Evolutionary conservation across 2,113 vertebrate genomes (phyloP).

Genomic region (Cyprinus carpio): DNA sequence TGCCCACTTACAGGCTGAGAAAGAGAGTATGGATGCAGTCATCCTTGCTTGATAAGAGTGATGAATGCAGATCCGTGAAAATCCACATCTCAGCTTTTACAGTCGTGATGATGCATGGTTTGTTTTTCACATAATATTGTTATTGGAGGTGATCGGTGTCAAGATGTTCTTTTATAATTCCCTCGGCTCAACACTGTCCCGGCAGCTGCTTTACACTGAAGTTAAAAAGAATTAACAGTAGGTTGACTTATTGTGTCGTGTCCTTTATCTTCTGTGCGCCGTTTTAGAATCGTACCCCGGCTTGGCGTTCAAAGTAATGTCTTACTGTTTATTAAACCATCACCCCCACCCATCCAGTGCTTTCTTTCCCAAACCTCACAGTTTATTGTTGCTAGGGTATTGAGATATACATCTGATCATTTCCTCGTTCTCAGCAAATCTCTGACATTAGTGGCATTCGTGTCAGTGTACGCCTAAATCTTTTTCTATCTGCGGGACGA

Average conservation of each 20-base stretch:
- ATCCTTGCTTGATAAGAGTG: slow-evolving; percentile 20
- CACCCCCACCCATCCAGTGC: slow-evolving; percentile 19
- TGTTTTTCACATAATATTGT: slow-evolving; percentile 14
- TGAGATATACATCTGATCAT: slow-evolving; percentile 54
- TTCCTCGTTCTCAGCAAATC: slow-evolving; percentile 51
- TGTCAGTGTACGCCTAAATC: slow-evolving; percentile 46
- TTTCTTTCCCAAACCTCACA: neutral
- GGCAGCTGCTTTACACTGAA: neutral
- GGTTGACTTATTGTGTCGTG: slow-evolving; percentile 40
- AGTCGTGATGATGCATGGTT: slow-evolving; percentile 27
- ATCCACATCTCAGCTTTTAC: slow-evolving; percentile 27
- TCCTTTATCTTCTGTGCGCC: slow-evolving; percentile 29
- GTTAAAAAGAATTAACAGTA: neutral
- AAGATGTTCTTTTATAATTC: slow-evolving; percentile 15
- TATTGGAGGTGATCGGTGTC: slow-evolving; percentile 26
- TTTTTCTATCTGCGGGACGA: slow-evolving; percentile 24
- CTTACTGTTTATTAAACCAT: slow-evolving; percentile 49
- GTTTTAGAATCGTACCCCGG: neutral
- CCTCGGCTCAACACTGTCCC: slow-evolving; percentile 19
- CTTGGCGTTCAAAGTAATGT: slow-evolving; percentile 27
- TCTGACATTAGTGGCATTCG: slow-evolving; percentile 49
- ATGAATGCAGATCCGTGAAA: slow-evolving; percentile 13
- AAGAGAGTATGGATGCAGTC: neutral
- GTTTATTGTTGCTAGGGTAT: slow-evolving; percentile 40
- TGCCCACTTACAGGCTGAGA: neutral